Evolutionary conservation across 2,888 invertebrate species (phyloP), one percentile per base, ranked within the genome.

Genomic region (Chalcosyrphus nemorum): DNA sequence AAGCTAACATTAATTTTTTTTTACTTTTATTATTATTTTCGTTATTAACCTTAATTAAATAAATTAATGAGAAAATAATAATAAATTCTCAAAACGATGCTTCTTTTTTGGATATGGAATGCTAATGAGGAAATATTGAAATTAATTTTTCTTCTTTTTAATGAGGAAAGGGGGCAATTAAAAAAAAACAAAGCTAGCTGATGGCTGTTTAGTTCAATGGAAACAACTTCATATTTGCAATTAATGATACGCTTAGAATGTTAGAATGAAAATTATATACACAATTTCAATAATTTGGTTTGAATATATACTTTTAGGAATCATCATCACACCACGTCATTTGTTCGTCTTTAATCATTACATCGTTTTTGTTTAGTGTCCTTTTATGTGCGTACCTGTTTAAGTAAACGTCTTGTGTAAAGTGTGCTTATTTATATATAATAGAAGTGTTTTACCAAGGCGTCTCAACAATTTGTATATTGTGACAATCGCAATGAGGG

Each of bases 1-100:
- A 52, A 84, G 70, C 84, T 84, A 84, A 84, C 84, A 68, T 57
- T n/a, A n/a, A n/a, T n/a, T n/a, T n/a, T n/a, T n/a, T n/a, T n/a
- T n/a, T n/a, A n/a, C n/a, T n/a, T 63, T 61, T 41, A 56, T 47
- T 77, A n/a, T n/a, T n/a, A n/a, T n/a, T 74, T 56, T 74, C 47
- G 63, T 80, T 65, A 84, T 80, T 80, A 84, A 80, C 70, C 63
- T 70, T 43, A 61, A 52, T 38, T 35, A 32, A 61, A 56, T 50
- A 54, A n/a, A 52, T 66, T 35, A 52, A 57, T 21, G 13, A 50
- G 17, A 71, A 7, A 52, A 17, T 2, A 45, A 43, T 35, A 38
- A 35, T 29, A n/a, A n/a, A n/a, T 70, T 32, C 4, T 45, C 15
- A 32, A 32, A 50, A 63, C n/a, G 17, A 80, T 80, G 74, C 68